Percentiles rank a stretch among this genome's conserved stretches.
phyloP scores from a whole-genome alignment of 1,140 invertebrate species.

The Caenorhabditis remanei region DNA sequence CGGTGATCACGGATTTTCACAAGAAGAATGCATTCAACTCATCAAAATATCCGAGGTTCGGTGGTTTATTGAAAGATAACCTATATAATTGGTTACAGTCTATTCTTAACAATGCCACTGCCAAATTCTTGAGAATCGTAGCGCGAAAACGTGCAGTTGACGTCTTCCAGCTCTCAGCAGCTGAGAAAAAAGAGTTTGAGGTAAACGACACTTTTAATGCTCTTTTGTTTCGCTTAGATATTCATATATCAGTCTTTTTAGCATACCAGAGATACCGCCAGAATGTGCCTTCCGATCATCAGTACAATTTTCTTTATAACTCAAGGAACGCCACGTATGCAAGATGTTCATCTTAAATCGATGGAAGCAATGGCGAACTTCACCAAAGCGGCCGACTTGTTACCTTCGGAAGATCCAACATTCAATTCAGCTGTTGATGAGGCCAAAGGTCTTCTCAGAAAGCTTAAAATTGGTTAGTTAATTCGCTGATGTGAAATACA shows the following conservation, averaged over 20 bases:
- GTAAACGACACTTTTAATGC: background rate
- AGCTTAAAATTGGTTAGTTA: conserved; percentile 15
- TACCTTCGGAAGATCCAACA: background rate
- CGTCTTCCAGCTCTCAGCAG: background rate
- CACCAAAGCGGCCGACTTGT: background rate
- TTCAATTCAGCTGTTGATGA: background rate
- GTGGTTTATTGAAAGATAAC: no score
- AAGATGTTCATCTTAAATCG: background rate
- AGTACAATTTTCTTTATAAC: background rate
- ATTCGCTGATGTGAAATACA: background rate
- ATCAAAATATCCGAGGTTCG: background rate
- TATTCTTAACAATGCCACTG: conserved; percentile 20
- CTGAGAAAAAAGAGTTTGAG: conserved; percentile 19
- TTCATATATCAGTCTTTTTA: background rate
- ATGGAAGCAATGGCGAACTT: conserved; percentile 43
- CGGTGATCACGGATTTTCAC: background rate
- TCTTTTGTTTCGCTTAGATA: no score
- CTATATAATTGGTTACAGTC: background rate
- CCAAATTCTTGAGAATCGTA: background rate
- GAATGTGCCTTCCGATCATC: background rate
- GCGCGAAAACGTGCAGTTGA: background rate
- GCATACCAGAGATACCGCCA: background rate
- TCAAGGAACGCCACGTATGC: background rate
- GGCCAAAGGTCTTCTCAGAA: background rate
- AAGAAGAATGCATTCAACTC: conserved; percentile 6